Percentiles rank a stretch among this genome's conserved stretches.
Conservation (phyloP, 2,113 vertebrate genomes). For the Myiagra hebetior region DNA sequence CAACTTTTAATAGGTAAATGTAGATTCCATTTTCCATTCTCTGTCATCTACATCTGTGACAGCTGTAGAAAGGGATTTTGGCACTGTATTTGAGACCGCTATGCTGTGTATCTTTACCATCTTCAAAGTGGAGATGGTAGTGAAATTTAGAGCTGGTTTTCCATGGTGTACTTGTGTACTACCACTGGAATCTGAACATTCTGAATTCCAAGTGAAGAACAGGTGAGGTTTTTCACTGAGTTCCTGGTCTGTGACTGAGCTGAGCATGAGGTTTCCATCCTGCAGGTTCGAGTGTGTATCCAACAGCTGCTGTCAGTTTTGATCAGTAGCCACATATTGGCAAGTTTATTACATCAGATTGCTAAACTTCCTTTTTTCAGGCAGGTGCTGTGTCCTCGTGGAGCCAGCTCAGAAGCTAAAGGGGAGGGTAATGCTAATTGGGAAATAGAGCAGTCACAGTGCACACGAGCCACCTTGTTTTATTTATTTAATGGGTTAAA, state of each 20-base stretch:
- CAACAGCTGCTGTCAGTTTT: background rate
- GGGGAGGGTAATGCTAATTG: background rate
- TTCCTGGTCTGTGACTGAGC: background rate
- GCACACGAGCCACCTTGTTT: background rate
- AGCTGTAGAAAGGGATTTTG: background rate
- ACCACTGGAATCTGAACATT: background rate
- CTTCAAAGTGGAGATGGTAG: background rate
- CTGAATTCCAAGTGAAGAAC: background rate
- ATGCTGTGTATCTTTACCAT: background rate
- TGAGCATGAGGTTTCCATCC: background rate
- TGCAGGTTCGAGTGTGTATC: accelerated
- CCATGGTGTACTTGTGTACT: background rate
- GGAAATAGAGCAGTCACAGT: background rate
- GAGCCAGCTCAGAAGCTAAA: background rate
- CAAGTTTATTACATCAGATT: background rate
- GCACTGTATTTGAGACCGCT: background rate
- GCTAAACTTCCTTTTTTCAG: background rate
- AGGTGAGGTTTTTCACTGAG: background rate
- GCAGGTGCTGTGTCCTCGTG: background rate
- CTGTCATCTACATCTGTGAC: background rate
- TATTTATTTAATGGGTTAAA: background rate
- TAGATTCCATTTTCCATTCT: background rate
- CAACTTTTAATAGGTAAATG: background rate
- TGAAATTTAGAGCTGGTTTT: background rate
- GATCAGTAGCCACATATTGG: background rate